Percentiles rank a stretch among this genome's conserved stretches.
Conservation (phyloP, 2,797 vertebrate genomes). For the Staurois parvus region DNA sequence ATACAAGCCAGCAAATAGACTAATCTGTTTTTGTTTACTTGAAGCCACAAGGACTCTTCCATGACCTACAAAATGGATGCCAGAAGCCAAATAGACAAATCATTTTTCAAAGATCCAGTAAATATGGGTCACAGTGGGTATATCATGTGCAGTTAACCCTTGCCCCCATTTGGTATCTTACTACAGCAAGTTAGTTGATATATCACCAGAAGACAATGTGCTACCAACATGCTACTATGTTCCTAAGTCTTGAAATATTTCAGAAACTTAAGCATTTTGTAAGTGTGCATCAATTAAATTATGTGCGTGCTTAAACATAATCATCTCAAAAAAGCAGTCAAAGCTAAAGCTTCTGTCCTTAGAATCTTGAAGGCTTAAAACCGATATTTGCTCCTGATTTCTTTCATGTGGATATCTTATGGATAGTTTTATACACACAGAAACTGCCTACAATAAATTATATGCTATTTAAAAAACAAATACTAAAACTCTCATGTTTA, state of each 20-base stretch:
- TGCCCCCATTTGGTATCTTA: not conserved
- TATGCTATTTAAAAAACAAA: too few species aligned
- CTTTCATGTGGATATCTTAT: not conserved
- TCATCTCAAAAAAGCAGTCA: not conserved
- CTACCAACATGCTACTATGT: not conserved
- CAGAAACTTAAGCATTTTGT: not conserved
- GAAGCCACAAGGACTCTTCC: constrained; percentile 29
- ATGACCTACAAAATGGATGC: constrained; percentile 54
- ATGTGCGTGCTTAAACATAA: not conserved
- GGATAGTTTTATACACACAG: not conserved
- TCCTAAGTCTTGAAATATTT: not conserved
- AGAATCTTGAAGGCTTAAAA: not conserved
- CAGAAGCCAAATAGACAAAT: constrained; percentile 41
- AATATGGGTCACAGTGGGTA: constrained; percentile 40
- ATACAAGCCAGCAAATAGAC: constrained; percentile 43
- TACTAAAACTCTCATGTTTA: too few species aligned
- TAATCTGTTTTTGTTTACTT: constrained; percentile 60
- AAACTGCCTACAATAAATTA: too few species aligned
- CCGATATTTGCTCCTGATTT: not conserved
- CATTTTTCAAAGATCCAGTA: constrained; percentile 35
- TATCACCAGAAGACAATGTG: not conserved
- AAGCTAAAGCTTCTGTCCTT: not conserved
- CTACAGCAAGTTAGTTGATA: not conserved
- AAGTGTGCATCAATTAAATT: not conserved
- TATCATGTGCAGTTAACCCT: constrained; percentile 34